A percentile compares a stretch with the other conserved stretches of the same genome.
Evolutionary conservation across 2,888 invertebrate genomes (phyloP).

Genomic region (Plagodis dolabraria): DNA sequence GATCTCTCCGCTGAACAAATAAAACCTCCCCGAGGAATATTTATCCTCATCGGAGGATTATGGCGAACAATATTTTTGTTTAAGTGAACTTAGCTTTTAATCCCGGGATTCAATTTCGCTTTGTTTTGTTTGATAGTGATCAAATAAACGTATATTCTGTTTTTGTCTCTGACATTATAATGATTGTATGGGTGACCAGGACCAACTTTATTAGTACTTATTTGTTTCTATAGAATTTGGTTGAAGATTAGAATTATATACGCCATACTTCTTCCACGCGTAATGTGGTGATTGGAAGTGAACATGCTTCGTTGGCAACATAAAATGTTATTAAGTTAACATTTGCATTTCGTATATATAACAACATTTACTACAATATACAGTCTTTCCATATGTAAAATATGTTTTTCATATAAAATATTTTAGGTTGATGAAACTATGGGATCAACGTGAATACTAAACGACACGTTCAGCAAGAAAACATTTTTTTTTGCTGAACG

Average conservation of each 20-base stretch:
- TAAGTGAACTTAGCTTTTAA: constrained; percentile 29
- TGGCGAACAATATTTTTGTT: constrained; percentile 28
- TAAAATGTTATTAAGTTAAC: too few relatives aligned
- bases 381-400: too few relatives aligned
- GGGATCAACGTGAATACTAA: too few relatives aligned
- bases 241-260: not conserved
- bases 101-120: constrained; percentile 23
- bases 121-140: constrained; percentile 29
- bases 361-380: too few relatives aligned
- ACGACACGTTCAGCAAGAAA: too few relatives aligned
- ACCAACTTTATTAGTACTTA: constrained; percentile 1
- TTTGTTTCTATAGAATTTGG: constrained; percentile 3
- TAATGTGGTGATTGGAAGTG: too few relatives aligned
- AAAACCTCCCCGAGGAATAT: constrained; percentile 6
- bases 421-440: too few relatives aligned
- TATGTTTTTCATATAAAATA: too few relatives aligned
- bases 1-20: constrained; percentile 1
- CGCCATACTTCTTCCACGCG: not conserved
- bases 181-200: not conserved
- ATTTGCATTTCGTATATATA: too few relatives aligned
- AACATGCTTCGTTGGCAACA: too few relatives aligned
- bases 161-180: not conserved
- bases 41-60: constrained; percentile 23
- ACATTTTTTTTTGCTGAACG: too few relatives aligned
- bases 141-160: constrained; percentile 8